phyloP scores from a whole-genome alignment of 2,888 invertebrate species.

The Mylabris sibirica region DNA sequence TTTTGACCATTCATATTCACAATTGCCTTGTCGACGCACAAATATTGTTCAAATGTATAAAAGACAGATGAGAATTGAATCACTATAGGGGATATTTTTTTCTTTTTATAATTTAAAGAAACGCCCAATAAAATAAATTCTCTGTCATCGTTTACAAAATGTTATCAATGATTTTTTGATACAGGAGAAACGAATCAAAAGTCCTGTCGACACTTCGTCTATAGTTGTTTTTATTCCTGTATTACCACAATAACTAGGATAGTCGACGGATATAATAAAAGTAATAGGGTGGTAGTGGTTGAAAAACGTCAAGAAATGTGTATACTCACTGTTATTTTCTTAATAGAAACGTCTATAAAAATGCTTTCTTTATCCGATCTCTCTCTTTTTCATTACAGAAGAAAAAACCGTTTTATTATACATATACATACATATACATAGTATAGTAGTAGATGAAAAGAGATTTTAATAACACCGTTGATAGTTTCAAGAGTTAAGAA shows the following conservation, averaged over 20 bases:
- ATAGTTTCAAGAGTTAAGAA: constrained; percentile 36
- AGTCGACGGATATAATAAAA: background rate
- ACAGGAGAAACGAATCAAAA: too few relatives aligned
- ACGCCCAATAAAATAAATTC: background rate
- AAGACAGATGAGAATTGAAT: background rate
- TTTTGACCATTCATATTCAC: constrained; percentile 53
- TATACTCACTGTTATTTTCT: constrained; percentile 3
- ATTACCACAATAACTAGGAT: background rate
- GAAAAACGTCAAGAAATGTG: constrained; percentile 4
- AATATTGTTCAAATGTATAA: background rate
- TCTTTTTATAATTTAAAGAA: background rate
- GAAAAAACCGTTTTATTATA: background rate
- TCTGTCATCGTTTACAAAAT: too few relatives aligned
- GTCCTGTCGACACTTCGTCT: background rate
- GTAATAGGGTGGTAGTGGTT: constrained; percentile 2
- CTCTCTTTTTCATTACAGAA: background rate
- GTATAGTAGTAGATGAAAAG: constrained; percentile 23
- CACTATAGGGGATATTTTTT: background rate
- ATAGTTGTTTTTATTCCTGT: background rate
- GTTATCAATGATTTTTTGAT: too few relatives aligned
- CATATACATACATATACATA: background rate
- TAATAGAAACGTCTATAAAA: constrained; percentile 6
- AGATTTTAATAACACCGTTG: constrained; percentile 37
- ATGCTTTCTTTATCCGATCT: background rate
- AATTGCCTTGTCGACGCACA: constrained; percentile 39